Evolutionary conservation across 1,140 invertebrate species (phyloP), one percentile per base, ranked within the genome.

Genomic region (Cotesia glomerata): DNA sequence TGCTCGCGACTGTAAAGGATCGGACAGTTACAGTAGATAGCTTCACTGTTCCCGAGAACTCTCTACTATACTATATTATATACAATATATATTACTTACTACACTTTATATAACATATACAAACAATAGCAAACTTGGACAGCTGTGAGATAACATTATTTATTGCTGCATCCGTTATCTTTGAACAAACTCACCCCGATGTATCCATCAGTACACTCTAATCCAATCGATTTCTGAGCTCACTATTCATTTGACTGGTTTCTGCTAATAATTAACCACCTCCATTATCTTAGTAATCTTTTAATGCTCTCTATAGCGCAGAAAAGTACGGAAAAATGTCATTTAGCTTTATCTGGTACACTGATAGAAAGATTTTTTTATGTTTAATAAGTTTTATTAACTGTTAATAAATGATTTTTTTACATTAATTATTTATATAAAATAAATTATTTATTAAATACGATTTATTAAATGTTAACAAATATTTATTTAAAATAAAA

Each of bases 111-210:
- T 62, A 71, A 62, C 32, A 52, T 51, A 35, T 26, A 71, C 5
- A 36, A 51, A 36, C 16, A 49, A 13, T 54, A 58, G 39, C 35
- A 26, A 69, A 71, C 52, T 74, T 66, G 58, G 69, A 71, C 73
- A 70, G 73, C 52, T 14, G 54, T 64, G 8, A 67, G 69, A 74
- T 71, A 70, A 34, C 67, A 71, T 75, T 75, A 75, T 75, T 75
- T 75, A 75, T 75, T 71, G 61, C 74, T 69, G 18, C 70, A 70
- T 75, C 70, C 70, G 70, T 72, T 69, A 74, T 74, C 73, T 66
- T 71, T 73, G 32, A 52, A 39, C 26, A 39, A 16, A 26, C 18
- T 39, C 35, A 63, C 65, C 36, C 63, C 72, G 74, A 75, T 72
- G 72, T 75, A 75, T 71, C 74, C 69, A 63, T 71, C 73, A 74